phyloP scores from a whole-genome alignment of 2,797 vertebrate species.

The Mus caroli region DNA sequence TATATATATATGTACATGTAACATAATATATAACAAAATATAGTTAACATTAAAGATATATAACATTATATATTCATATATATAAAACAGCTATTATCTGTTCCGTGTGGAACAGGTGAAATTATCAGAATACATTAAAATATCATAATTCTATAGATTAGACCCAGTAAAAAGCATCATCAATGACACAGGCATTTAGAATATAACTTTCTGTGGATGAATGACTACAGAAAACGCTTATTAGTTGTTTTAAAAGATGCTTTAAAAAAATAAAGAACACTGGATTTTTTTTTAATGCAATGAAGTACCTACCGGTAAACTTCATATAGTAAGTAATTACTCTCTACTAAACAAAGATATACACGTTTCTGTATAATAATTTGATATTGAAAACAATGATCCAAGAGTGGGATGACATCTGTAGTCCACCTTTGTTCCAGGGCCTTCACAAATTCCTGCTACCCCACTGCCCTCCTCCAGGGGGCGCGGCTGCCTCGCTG shows the following conservation, averaged over 20 bases:
- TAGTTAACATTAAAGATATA: too few species aligned
- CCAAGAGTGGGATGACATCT: background rate
- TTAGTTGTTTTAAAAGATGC: background rate
- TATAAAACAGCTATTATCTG: background rate
- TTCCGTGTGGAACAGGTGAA: background rate
- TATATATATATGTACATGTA: background rate
- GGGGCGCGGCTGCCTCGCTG: background rate
- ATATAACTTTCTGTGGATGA: conserved; percentile 1
- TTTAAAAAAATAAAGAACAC: background rate
- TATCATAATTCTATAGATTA: background rate
- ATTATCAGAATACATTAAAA: conserved; percentile 6
- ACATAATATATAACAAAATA: too few species aligned
- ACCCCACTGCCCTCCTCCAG: background rate
- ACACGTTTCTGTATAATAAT: background rate
- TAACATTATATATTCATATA: background rate
- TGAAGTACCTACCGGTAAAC: background rate
- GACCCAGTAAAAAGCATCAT: conserved; percentile 9
- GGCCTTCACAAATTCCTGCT: background rate
- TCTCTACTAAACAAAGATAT: background rate
- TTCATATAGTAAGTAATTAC: background rate
- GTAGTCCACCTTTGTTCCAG: background rate
- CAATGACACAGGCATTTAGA: background rate
- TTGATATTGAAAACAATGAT: background rate
- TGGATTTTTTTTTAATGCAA: background rate
- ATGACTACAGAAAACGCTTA: background rate